Conservation (phyloP, 2,113 vertebrate species). For the Bombycilla garrulus region DNA sequence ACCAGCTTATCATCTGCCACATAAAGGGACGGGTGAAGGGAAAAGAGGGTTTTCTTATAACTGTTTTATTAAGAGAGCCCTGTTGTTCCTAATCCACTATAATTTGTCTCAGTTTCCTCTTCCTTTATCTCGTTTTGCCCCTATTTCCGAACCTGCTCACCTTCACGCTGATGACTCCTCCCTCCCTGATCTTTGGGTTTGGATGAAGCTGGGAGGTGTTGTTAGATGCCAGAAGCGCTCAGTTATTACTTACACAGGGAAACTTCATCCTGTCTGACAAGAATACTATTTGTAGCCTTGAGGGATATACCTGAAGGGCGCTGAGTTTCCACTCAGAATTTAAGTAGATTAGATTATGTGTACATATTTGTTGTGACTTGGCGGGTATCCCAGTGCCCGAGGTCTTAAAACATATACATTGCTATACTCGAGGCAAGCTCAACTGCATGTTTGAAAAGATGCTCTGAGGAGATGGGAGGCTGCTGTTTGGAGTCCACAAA, state of each 20-base stretch:
- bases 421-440: background rate
- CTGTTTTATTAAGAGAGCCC: background rate
- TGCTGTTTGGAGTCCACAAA: conserved; percentile 1
- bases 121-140: background rate
- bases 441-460: background rate
- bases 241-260: conserved; percentile 15
- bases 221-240: background rate
- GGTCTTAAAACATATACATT: conserved; percentile 22
- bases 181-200: background rate
- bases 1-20: background rate
- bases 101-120: background rate
- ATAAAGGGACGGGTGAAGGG: background rate
- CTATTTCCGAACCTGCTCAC: background rate
- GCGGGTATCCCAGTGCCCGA: conserved; percentile 17
- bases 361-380: conserved; percentile 63
- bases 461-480: background rate
- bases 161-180: background rate
- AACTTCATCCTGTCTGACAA: conserved; percentile 49
- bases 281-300: conserved; percentile 38
- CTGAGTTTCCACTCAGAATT: conserved; percentile 47
- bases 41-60: background rate
- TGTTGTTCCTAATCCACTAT: background rate
- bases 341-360: conserved; percentile 58
- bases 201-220: background rate
- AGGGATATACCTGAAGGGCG: conserved; percentile 53